These are phyloP conservation scores for Peromyscus californicus DNA, from an alignment of 2,113 vertebrate genomes.

Conservation along the genomic window DNA sequence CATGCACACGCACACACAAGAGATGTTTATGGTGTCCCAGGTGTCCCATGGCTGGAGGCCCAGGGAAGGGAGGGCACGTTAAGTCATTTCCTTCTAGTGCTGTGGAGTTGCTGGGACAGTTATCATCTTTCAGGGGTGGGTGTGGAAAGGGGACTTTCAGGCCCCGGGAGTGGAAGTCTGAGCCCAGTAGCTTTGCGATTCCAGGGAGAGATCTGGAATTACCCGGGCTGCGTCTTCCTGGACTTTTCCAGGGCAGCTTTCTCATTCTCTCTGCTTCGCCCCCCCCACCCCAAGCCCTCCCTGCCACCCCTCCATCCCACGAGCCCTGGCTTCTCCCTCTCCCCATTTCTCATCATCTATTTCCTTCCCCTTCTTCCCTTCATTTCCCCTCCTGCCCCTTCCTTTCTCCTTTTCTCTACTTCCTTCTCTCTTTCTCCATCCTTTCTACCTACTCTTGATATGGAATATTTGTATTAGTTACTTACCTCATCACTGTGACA, in stretches of 20 bases:
- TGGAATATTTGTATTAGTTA: not conserved
- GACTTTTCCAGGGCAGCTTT: not conserved
- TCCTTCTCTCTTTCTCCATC: not conserved
- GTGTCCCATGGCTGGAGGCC: not conserved
- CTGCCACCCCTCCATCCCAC: not conserved
- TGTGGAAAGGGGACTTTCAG: not conserved
- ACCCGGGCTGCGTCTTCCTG: not conserved
- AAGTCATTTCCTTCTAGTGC: not conserved
- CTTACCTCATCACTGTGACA: not conserved
- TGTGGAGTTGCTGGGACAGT: not conserved
- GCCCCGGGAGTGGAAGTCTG: not conserved
- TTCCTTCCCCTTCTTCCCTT: not conserved
- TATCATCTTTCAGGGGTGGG: not conserved
- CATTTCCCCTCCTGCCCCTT: no score
- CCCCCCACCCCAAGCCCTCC: not conserved
- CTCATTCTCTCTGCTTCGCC: not conserved
- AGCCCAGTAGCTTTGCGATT: not conserved
- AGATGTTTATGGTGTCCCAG: no score
- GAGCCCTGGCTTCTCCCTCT: not conserved
- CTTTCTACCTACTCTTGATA: not conserved
- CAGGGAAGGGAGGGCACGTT: not conserved
- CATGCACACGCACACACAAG: not conserved
- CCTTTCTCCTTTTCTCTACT: rapidly evolving
- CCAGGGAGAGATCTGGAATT: not conserved
- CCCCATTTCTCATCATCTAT: no score